Evolutionary conservation across 2,888 invertebrate genomes (phyloP), one percentile per base, ranked within the genome.

Genomic region (Sarcophaga rosellei): DNA sequence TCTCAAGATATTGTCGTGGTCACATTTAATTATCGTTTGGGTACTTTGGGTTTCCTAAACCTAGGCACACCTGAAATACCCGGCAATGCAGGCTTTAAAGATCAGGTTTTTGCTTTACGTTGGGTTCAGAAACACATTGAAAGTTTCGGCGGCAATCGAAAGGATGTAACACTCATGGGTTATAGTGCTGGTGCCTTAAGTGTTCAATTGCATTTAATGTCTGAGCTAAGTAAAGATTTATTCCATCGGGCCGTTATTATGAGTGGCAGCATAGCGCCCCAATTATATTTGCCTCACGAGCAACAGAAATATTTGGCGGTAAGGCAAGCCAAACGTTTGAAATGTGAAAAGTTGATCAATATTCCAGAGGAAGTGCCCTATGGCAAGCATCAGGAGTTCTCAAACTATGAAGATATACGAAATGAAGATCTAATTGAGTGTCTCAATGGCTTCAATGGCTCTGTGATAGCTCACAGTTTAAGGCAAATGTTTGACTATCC

Each of bases 21-120:
- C 53, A 94, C 95, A 2, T 93, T 95, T 78, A 95, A 95, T 92
- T 95, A 95, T 90, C 92, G 95, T 23, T 91, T 95, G 4, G 95
- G 94, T 10, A 91, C 95, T 0, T 92, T 95, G 70, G 94, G 94
- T 93, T 90, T 89, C 85, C 86, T 94, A 12, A 94, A 94, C 84
- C 94, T 94, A 0, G 94, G 94, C 1, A 94, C 94, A 78, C 91
- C 93, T 53, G 91, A 93, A 59, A 93, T 94, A 15, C 94, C 94
- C 0, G 95, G 95, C 4, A 95, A 95, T 89, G 92, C 94, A n/a
- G 95, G 94, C 1, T 89, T 95, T 6, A 95, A 95, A 88, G 95
- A 95, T 89, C 95, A 95, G 91, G 94, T 95, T 0, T 89, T 91
- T 25, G 94, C 93, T 0, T 88, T 95, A 21, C 93, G 94, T 89